phyloP scores from a whole-genome alignment of 2,888 invertebrate species.

The Merodon equestris region DNA sequence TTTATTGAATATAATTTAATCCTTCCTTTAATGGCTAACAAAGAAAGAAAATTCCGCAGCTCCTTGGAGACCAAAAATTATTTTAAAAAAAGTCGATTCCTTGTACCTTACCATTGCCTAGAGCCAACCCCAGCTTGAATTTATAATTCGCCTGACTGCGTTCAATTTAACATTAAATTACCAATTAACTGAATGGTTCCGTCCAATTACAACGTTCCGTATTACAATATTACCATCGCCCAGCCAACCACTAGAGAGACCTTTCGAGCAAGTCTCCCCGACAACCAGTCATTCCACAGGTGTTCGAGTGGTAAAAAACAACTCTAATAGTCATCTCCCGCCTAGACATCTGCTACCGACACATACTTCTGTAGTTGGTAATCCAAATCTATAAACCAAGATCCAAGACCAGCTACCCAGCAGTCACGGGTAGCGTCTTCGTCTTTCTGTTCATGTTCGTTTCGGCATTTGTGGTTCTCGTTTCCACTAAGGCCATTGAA shows the following conservation, averaged over 20 bases:
- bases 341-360: constrained; percentile 62
- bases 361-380: constrained; percentile 45
- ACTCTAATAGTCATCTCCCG: constrained; percentile 43
- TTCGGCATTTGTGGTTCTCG: not conserved
- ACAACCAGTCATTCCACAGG: constrained; percentile 53
- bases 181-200: constrained; percentile 63
- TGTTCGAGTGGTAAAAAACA: constrained; percentile 34
- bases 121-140: not conserved
- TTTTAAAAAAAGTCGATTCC: too few relatives aligned
- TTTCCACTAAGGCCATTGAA: too few relatives aligned
- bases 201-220: constrained; percentile 51
- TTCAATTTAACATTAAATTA: constrained; percentile 17
- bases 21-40: too few relatives aligned
- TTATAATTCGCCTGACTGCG: not conserved
- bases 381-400: constrained; percentile 57
- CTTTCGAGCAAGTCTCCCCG: constrained; percentile 17
- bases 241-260: constrained; percentile 29
- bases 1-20: too few relatives aligned
- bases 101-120: too few relatives aligned
- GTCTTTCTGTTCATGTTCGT: constrained; percentile 30
- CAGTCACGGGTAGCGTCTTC: constrained; percentile 36
- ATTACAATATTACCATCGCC: constrained; percentile 19
- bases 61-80: too few relatives aligned
- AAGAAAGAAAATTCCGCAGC: too few relatives aligned
- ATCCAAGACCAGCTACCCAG: not conserved